These are phyloP conservation scores for Chascanopsetta lugubris DNA, from an alignment of 2,113 vertebrate species.

Conservation along the genomic window DNA sequence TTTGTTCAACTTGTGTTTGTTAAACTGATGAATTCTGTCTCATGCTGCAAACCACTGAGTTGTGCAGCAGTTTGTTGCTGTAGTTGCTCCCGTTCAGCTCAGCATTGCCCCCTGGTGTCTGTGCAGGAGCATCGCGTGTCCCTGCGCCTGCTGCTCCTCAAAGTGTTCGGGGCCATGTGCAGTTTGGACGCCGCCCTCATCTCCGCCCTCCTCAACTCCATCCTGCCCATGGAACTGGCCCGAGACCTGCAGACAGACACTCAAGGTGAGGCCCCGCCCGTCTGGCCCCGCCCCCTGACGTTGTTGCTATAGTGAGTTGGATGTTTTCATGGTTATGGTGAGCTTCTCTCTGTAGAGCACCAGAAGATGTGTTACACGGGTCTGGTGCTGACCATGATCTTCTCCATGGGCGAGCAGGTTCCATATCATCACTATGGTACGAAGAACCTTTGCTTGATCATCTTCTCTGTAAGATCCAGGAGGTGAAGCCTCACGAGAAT, in stretches of 20 bases:
- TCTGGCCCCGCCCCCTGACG: not conserved
- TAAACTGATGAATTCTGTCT: too few relatives aligned
- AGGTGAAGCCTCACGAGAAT: too few relatives aligned
- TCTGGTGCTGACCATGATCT: slow-evolving; percentile 95
- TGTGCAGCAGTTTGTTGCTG: not conserved
- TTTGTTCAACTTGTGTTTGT: too few relatives aligned
- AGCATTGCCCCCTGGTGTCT: slow-evolving; percentile 14
- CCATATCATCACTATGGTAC: slow-evolving; percentile 98
- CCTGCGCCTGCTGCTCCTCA: slow-evolving; percentile 90
- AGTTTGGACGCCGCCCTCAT: slow-evolving; percentile 90
- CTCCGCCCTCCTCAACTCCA: slow-evolving; percentile 93
- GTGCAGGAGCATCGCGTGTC: slow-evolving; percentile 91
- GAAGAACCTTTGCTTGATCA: not conserved
- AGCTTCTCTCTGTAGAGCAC: slow-evolving; percentile 84
- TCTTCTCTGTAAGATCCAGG: too few relatives aligned
- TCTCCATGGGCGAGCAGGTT: slow-evolving; percentile 96
- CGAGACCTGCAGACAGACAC: slow-evolving; percentile 94
- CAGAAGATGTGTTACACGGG: slow-evolving; percentile 98
- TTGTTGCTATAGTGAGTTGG: not conserved
- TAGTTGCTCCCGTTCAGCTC: not conserved
- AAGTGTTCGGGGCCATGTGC: slow-evolving; percentile 99
- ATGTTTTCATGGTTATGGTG: not conserved
- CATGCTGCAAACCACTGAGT: not conserved
- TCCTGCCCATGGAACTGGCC: slow-evolving; percentile 96
- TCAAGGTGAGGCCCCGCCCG: slow-evolving; percentile 80